Conservation (phyloP, 2,888 invertebrate genomes). For the Eupithecia centaureata region DNA sequence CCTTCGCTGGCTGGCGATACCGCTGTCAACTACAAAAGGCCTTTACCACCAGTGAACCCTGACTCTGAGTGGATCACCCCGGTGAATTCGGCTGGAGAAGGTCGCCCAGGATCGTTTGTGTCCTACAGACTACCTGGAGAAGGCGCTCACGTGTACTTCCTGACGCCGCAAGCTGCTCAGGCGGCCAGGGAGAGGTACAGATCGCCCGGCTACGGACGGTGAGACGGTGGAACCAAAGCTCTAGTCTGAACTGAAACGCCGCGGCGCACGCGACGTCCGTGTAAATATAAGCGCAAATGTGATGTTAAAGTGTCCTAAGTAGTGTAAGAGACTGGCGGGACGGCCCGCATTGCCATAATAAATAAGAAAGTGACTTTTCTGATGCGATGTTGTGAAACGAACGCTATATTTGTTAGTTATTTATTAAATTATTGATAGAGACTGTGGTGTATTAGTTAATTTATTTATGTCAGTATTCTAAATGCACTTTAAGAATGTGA, state of each 20-base stretch:
- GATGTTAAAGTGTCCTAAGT: slow-evolving; percentile 83
- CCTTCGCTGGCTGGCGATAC: slow-evolving; percentile 78
- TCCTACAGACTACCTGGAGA: slow-evolving; percentile 90
- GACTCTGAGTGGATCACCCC: slow-evolving; percentile 85
- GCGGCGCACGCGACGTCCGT: slow-evolving; percentile 65
- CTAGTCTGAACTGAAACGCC: slow-evolving; percentile 76
- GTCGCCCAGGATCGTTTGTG: slow-evolving; percentile 86
- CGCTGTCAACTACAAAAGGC: slow-evolving; percentile 84
- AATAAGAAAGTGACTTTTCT: slow-evolving; percentile 64
- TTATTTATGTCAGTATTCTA: slow-evolving; percentile 82
- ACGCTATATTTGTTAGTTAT: slow-evolving; percentile 72
- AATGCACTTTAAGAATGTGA: slow-evolving; percentile 71
- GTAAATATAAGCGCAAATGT: slow-evolving; percentile 84
- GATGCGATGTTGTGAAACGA: slow-evolving; percentile 64
- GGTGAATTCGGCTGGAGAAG: slow-evolving; percentile 75
- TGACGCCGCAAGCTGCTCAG: slow-evolving; percentile 86
- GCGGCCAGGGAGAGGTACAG: slow-evolving; percentile 68
- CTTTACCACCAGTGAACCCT: slow-evolving; percentile 82
- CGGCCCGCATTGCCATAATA: slow-evolving; percentile 80
- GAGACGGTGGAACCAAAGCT: slow-evolving; percentile 81
- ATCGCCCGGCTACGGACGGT: slow-evolving; percentile 75
- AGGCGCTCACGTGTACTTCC: slow-evolving; percentile 90
- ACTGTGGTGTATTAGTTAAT: slow-evolving; percentile 81
- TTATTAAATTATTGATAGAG: slow-evolving; percentile 81
- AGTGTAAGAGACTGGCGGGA: slow-evolving; percentile 80